A percentile compares a stretch with the other conserved stretches of the same genome.
Evolutionary conservation across 2,113 vertebrate genomes (phyloP).

Genomic region (Pipa parva): DNA sequence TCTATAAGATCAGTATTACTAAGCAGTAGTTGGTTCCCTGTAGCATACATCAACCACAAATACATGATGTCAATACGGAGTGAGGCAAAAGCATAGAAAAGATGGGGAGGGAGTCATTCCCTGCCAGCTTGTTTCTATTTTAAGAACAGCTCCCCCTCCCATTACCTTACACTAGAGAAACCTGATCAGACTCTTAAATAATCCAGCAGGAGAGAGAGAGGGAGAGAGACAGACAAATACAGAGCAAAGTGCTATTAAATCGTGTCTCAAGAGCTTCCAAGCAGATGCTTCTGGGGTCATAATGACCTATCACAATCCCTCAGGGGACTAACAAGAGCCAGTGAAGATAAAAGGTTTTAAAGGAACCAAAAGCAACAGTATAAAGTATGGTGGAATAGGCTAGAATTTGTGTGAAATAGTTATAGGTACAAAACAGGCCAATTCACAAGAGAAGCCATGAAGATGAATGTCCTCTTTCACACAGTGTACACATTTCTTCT

Average conservation of each 20-base stretch:
- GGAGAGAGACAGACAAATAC: background rate
- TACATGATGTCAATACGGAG: background rate
- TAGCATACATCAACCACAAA: too few relatives aligned
- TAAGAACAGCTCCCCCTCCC: conserved; percentile 1
- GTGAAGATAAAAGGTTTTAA: background rate
- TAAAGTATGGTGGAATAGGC: background rate
- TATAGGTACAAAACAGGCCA: too few relatives aligned
- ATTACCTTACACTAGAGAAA: conserved; percentile 42
- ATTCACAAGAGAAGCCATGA: too few relatives aligned
- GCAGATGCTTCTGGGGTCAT: conserved; percentile 5
- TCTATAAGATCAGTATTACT: too few relatives aligned
- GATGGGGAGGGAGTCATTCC: background rate
- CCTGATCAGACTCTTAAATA: conserved; percentile 54
- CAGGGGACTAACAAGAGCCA: background rate
- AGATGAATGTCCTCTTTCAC: too few relatives aligned
- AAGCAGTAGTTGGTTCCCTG: too few relatives aligned
- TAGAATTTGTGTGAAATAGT: too few relatives aligned
- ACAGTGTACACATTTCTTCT: too few relatives aligned
- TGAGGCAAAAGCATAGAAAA: too few relatives aligned
- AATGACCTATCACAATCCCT: background rate
- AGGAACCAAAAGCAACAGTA: background rate
- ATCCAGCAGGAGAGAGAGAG: conserved; percentile 43
- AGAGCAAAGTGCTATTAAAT: background rate
- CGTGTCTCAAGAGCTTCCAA: background rate
- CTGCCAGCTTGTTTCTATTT: conserved; percentile 29